These are phyloP conservation scores for Anthopleura xanthogrammica DNA, from an alignment of 92 coral and sea anemone genomes.

Conservation along the genomic window DNA sequence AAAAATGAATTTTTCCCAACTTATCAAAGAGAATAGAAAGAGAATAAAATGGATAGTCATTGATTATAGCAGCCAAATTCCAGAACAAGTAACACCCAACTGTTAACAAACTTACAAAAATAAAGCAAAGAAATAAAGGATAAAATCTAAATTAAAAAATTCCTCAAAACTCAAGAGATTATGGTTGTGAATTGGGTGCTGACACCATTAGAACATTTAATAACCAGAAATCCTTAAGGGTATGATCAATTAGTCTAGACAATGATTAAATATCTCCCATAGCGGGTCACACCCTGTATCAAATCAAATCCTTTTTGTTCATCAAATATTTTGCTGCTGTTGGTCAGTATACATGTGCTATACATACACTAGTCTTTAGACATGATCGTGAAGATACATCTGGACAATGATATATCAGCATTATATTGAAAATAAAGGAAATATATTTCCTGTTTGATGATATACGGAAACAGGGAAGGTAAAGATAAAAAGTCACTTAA, in stretches of 20 bases:
- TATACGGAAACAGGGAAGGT: neutral
- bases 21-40: no score
- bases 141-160: neutral
- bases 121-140: neutral
- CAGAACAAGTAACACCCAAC: no score
- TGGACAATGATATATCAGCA: neutral
- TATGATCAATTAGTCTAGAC: conserved; percentile 2
- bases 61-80: no score
- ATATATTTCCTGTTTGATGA: neutral
- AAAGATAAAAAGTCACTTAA: neutral
- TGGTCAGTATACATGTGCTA: neutral
- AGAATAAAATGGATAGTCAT: no score
- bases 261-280: conserved; percentile 1
- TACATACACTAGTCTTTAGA: neutral
- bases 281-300: neutral
- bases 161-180: neutral
- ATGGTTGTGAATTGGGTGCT: neutral
- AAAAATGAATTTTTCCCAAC: no score
- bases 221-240: neutral
- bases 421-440: neutral
- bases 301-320: neutral
- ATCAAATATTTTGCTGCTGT: neutral
- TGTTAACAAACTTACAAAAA: neutral
- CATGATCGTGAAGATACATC: neutral
- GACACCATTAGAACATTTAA: neutral